These are phyloP conservation scores for Pavo muticus DNA, from an alignment of 2,113 vertebrate species.

Conservation along the genomic window DNA sequence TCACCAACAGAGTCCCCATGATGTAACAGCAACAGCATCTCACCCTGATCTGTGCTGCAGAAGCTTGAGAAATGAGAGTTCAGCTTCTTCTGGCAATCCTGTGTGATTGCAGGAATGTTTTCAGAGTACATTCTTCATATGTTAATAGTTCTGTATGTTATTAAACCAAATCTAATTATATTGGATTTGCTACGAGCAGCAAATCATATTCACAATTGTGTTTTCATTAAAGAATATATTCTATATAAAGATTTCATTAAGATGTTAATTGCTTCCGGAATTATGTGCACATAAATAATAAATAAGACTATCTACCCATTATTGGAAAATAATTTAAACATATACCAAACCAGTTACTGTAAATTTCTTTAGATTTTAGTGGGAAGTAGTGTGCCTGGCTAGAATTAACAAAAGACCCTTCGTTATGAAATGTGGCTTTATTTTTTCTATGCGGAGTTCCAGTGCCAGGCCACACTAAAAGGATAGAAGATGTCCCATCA, in stretches of 20 bases:
- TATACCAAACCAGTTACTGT: conserved; percentile 18
- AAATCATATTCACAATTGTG: conserved; percentile 47
- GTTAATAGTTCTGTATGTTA: conserved; percentile 52
- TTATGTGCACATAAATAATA: conserved; percentile 64
- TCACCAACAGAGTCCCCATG: background rate
- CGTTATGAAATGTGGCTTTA: background rate
- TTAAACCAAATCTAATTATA: conserved; percentile 65
- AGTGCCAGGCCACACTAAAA: background rate
- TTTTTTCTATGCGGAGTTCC: background rate
- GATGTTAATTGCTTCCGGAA: conserved; percentile 64
- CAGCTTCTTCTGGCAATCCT: conserved; percentile 46
- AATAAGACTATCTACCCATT: conserved; percentile 51
- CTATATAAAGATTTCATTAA: conserved; percentile 56
- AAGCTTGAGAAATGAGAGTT: conserved; percentile 28
- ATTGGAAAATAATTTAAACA: conserved; percentile 47
- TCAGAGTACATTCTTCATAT: conserved; percentile 59
- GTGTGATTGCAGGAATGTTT: conserved; percentile 28
- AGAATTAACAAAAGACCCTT: conserved; percentile 1
- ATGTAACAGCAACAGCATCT: background rate
- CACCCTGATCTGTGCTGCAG: background rate
- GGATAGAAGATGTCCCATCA: background rate
- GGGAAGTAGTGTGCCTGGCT: background rate
- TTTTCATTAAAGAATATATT: conserved; percentile 61
- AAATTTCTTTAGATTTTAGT: conserved; percentile 38
- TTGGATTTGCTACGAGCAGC: conserved; percentile 60